Base-by-base conservation (phyloP, 2,888 invertebrate species). In the Archips crataeganus region DNA sequence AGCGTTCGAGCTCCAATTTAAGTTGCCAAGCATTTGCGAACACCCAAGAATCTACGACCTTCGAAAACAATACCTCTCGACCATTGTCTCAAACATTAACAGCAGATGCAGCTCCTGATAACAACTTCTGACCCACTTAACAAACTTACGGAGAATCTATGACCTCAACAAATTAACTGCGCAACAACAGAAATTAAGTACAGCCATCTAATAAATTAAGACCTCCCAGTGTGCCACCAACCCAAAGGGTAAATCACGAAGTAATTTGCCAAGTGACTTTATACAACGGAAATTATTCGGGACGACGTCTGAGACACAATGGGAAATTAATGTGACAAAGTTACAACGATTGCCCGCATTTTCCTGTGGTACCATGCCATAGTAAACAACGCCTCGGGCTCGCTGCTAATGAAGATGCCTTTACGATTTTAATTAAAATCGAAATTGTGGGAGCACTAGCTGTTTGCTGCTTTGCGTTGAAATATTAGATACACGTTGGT, bases 241-340 rank as follows among this genome's bases (percentile, higher is more conserved):
- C 71, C 51, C 51, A 60, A 60, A 69, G 63, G 60, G 64, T 71
- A 75, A 75, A 75, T 75, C 68, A 71, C 71, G 13, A 54, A 65
- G 75, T 75, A 65, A 75, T 75, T 71, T 75, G 75, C 68, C 75
- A 71, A 75, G 71, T 60, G 68, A 71, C 67, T 71, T 75, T 71
- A 71, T 71, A 71, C 64, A 47, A 23, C 71, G 67, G 71, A 75
- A 71, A 75, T 71, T 75, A 75, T 75, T 66, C 45, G 32, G 51
- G 51, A 61, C 60, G 54, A 59, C 59, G 69, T 47, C 59, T 68
- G 32, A 47, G 66, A 51, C 32, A 59, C 42, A 63, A 61, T 59
- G 39, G 54, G 45, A 59, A 65, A 67, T 63, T 64, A 70, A 74
- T 59, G 66, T 66, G 70, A 66, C 64, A 65, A 64, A 57, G 59